Percentiles rank a stretch among this genome's conserved stretches.
phyloP scores from a whole-genome alignment of 2,888 invertebrate species.

The Pycnomerus fuliginosus region DNA sequence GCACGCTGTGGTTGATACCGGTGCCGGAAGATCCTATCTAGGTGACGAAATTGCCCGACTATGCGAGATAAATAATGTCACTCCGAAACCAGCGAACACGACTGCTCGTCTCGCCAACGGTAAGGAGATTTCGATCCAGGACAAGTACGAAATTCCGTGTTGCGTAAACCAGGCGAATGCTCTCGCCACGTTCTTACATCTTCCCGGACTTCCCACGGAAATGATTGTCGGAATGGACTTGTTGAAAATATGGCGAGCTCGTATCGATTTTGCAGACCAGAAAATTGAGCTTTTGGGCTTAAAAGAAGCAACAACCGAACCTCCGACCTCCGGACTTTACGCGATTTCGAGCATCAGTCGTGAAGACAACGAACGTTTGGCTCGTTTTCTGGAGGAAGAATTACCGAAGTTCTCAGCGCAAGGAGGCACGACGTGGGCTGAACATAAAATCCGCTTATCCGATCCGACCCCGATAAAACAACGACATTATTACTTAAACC shows the following conservation, averaged over 20 bases:
- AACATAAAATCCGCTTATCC: slow-evolving; percentile 6
- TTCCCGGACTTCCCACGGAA: not conserved
- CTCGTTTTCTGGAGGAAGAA: not conserved
- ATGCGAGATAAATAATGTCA: too few species aligned
- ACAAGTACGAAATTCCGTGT: too few species aligned
- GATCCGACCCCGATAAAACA: slow-evolving; percentile 26
- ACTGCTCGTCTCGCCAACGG: too few species aligned
- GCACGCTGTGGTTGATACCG: too few species aligned
- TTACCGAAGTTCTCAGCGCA: not conserved
- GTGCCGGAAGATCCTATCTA: too few species aligned
- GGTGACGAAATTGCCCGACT: too few species aligned
- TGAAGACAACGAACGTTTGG: not conserved
- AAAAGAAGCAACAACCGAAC: not conserved
- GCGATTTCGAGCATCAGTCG: not conserved
- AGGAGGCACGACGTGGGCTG: slow-evolving; percentile 1
- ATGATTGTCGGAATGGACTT: not conserved
- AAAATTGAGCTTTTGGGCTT: not conserved
- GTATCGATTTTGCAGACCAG: not conserved
- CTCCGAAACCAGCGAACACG: too few species aligned
- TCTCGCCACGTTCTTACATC: too few species aligned
- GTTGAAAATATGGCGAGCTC: not conserved
- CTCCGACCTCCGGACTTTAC: too few species aligned
- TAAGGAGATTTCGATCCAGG: too few species aligned
- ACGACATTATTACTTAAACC: slow-evolving; percentile 29
- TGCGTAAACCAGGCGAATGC: too few species aligned